Base-by-base conservation (phyloP, 1,140 invertebrate genomes). In the Aphidius gifuensis region DNA sequence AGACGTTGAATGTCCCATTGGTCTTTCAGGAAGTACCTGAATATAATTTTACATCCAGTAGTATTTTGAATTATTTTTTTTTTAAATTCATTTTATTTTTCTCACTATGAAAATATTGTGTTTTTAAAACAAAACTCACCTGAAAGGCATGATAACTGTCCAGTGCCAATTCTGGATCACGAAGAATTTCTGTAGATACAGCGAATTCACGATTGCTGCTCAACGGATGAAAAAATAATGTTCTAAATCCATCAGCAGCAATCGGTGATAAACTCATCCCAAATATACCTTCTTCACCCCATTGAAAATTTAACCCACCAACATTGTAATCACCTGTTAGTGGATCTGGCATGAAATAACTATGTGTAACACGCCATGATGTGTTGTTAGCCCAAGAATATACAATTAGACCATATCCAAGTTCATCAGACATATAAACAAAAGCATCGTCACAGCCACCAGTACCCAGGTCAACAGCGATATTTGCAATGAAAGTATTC, bases 401-500 rank as follows among this genome's bases (percentile, higher is more conserved):
- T 4, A 87, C 85, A 44, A 93, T 88, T 3, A 93, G 72, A 2
- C 90, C 90, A 68, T 92, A 92, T 11, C 90, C 90, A 2, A 92
- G 76, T 74, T 92, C 90, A 70, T 93, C 90, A 0, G 90, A 90
- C 75, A 92, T 87, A 68, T 93, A 93, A 3, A 90, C 90, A 68
- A 85, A 90, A 0, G 87, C 85, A 69, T 93, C 90, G 0, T 92
- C 86, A 70, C 90, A 92, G 45, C 80, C 85, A 45, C 73, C 74
- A 66, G 84, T 83, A 49, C 90, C 90, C 58, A 91, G 81, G 65
- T 93, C 90, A 1, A 92, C 83, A 3, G 88, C 90, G 56, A 92
- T 91, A 66, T 92, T 93, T 9, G 90, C 90, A 42, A 92, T 91
- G 72, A 92, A 92, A 1, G 90, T 91, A 23, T 87, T 85, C 53